Evolutionary conservation across 2,888 invertebrate species (phyloP).

Genomic region (Papilio protenor): DNA sequence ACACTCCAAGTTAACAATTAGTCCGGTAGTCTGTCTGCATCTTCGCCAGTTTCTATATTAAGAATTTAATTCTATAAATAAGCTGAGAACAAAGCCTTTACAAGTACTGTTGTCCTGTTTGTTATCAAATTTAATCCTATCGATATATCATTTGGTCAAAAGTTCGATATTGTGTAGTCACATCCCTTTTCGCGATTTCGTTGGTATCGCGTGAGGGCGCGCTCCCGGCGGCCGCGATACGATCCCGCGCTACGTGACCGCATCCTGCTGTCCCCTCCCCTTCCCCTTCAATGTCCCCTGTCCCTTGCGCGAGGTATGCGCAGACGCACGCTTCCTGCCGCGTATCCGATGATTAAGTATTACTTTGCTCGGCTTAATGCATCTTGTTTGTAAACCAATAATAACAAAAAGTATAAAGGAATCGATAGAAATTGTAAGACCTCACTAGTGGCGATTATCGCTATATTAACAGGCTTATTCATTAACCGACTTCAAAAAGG

Average conservation of each 20-base stretch:
- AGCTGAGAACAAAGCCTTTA: too few species aligned
- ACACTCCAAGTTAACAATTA: too few species aligned
- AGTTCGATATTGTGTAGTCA: conserved; percentile 43
- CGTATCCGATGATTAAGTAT: conserved; percentile 36
- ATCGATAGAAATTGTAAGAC: neutral
- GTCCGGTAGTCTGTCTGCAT: too few species aligned
- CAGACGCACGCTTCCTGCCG: conserved; percentile 52
- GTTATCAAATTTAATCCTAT: conserved; percentile 40
- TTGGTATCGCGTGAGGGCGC: conserved; percentile 46
- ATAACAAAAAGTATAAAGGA: neutral
- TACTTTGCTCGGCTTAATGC: neutral
- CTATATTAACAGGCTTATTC: too few species aligned
- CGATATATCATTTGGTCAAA: neutral
- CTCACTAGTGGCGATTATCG: neutral
- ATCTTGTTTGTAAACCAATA: neutral
- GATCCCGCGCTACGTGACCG: conserved; percentile 68
- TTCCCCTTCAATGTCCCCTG: conserved; percentile 30
- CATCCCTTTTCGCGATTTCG: conserved; percentile 43
- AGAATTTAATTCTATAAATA: too few species aligned
- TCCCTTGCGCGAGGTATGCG: conserved; percentile 28
- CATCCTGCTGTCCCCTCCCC: conserved; percentile 65
- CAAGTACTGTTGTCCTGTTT: too few species aligned
- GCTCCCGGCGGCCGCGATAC: conserved; percentile 48
- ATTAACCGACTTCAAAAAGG: too few species aligned
- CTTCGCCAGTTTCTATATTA: too few species aligned